Conservation (phyloP, 37 sponge, comb jelly and placozoan genomes). For the Mnemiopsis leidyi region DNA sequence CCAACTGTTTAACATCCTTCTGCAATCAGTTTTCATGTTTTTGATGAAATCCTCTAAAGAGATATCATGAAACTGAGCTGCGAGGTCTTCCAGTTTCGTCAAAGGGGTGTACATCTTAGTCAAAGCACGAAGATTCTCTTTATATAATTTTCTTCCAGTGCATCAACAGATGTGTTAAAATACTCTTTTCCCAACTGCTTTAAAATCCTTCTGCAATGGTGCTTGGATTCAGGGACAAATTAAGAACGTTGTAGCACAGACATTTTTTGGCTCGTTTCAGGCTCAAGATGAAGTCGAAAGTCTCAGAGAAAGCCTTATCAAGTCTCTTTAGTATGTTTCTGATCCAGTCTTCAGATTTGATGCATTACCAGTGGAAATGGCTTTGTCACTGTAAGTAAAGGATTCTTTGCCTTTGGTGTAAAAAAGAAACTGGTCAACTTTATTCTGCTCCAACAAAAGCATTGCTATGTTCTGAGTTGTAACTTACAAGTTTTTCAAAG, state of each 20-base stretch:
- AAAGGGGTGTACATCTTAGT: neutral
- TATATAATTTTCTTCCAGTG: neutral
- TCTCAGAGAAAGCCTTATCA: neutral
- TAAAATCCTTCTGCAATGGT: neutral
- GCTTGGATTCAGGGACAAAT: neutral
- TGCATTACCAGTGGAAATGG: neutral
- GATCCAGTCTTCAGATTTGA: neutral
- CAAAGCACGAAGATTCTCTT: neutral
- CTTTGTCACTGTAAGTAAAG: neutral
- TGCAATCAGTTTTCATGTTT: neutral
- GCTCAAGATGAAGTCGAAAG: neutral
- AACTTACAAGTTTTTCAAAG: neutral
- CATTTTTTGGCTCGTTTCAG: neutral
- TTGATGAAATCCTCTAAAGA: neutral
- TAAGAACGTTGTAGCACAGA: neutral
- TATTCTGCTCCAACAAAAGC: neutral
- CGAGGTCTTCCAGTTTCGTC: neutral
- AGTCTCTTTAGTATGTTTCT: neutral
- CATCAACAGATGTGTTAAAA: neutral
- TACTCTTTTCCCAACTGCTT: neutral
- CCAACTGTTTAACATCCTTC: neutral
- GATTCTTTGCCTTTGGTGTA: neutral
- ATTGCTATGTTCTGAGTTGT: neutral
- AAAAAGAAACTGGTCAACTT: too few relatives aligned
- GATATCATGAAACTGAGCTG: too few relatives aligned